Percentiles rank a stretch among this genome's conserved stretches.
Conservation (phyloP, 2,113 vertebrate species). For the Stercorarius parasiticus region DNA sequence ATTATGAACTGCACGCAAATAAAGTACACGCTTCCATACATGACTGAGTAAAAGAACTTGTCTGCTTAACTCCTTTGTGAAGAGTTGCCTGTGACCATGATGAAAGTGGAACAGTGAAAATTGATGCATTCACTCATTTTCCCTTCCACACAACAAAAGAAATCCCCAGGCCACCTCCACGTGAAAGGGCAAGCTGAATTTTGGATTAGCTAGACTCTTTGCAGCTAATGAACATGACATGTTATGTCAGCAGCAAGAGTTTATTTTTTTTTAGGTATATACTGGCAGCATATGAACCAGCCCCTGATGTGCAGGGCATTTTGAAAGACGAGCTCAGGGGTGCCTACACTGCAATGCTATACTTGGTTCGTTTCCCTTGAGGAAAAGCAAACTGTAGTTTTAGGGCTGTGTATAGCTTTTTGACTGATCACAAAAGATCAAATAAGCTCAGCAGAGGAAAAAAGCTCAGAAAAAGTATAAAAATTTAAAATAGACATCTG, state of each 20-base stretch:
- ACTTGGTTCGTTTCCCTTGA: neutral
- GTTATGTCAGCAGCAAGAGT: neutral
- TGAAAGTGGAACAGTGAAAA: neutral
- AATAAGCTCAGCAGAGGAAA: neutral
- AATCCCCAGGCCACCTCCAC: neutral
- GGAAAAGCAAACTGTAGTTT: neutral
- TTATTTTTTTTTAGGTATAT: neutral
- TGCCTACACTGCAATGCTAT: accelerated
- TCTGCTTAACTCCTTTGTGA: neutral
- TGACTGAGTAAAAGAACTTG: accelerated
- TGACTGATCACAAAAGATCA: neutral
- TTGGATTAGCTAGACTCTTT: neutral
- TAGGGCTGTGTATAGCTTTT: accelerated
- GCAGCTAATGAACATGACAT: neutral
- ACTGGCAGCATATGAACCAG: neutral
- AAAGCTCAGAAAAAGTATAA: neutral
- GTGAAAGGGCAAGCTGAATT: neutral
- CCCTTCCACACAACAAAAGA: neutral
- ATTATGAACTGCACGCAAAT: neutral
- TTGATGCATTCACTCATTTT: neutral
- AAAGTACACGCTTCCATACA: neutral
- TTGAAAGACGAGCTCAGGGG: neutral
- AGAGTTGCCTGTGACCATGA: neutral
- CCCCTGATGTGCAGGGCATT: neutral
- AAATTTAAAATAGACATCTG: neutral